Conservation (phyloP, 2,797 vertebrate genomes). For the Leptatherina wallacei region DNA sequence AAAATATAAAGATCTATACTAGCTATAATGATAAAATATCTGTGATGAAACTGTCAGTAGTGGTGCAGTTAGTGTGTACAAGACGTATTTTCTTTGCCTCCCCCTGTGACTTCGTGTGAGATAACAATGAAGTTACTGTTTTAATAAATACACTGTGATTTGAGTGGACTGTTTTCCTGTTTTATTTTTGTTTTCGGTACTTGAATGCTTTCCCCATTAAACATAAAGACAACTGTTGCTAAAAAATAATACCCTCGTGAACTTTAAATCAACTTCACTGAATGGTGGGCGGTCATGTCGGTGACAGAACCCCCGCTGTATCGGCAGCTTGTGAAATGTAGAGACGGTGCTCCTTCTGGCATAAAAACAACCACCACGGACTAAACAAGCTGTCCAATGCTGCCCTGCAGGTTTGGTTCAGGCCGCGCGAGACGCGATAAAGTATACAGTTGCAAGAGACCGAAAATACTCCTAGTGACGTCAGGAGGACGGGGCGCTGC, state of each 20-base stretch:
- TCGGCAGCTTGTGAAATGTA: not conserved
- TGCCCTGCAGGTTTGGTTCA: not conserved
- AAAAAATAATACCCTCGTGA: not conserved
- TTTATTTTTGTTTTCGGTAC: not conserved
- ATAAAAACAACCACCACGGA: not conserved
- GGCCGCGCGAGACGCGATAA: not conserved
- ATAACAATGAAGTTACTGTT: not conserved
- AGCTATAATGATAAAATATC: not conserved
- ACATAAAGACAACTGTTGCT: not conserved
- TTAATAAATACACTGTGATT: slow-evolving; percentile 10
- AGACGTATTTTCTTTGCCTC: not conserved
- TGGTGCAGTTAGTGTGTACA: slow-evolving; percentile 8
- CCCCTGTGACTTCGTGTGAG: not conserved
- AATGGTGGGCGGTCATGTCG: not conserved
- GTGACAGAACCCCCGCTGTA: not conserved
- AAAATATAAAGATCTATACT: slow-evolving; percentile 5
- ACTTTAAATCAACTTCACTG: not conserved
- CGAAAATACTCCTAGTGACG: slow-evolving; percentile 3
- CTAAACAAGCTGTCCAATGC: not conserved
- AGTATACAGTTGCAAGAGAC: slow-evolving; percentile 1
- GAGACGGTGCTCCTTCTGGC: not conserved
- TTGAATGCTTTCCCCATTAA: not conserved
- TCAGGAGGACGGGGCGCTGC: not conserved
- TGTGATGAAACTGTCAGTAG: slow-evolving; percentile 5
- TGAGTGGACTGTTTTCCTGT: not conserved